A percentile compares a stretch with the other conserved stretches of the same genome.
Evolutionary conservation across 2,888 invertebrate genomes (phyloP).

Genomic region (Cosmia trapezina): DNA sequence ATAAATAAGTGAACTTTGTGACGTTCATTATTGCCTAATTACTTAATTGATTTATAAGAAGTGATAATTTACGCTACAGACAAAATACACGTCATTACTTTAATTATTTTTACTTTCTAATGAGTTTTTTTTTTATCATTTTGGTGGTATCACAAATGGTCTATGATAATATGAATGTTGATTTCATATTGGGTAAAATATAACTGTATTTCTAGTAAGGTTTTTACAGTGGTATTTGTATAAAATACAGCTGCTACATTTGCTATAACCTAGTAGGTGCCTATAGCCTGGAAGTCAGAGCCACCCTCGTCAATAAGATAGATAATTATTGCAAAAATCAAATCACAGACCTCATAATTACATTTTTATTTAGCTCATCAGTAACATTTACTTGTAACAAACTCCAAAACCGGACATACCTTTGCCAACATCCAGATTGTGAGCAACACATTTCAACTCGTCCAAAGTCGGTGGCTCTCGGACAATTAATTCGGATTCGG

Average conservation of each 20-base stretch:
- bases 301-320: neutral
- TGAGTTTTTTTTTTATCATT: neutral
- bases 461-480: slow-evolving; percentile 13
- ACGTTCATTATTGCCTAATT: too few species aligned
- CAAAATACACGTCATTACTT: neutral
- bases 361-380: neutral
- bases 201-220: neutral
- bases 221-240: neutral
- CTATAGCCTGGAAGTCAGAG: neutral
- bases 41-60: neutral
- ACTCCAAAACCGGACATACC: slow-evolving; percentile 24
- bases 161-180: too few species aligned
- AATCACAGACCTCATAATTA: neutral
- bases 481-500: slow-evolving; percentile 29
- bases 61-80: neutral
- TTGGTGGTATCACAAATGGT: too few species aligned
- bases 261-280: neutral
- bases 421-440: slow-evolving; percentile 46
- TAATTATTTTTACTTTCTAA: neutral
- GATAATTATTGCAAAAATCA: neutral
- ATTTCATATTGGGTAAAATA: neutral
- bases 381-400: slow-evolving; percentile 11
- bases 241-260: neutral
- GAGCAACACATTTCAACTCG: slow-evolving; percentile 47
- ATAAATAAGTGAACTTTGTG: too few species aligned